phyloP scores from a whole-genome alignment of 2,888 invertebrate genomes.

The Kuschelorhynchus macadamiae region DNA sequence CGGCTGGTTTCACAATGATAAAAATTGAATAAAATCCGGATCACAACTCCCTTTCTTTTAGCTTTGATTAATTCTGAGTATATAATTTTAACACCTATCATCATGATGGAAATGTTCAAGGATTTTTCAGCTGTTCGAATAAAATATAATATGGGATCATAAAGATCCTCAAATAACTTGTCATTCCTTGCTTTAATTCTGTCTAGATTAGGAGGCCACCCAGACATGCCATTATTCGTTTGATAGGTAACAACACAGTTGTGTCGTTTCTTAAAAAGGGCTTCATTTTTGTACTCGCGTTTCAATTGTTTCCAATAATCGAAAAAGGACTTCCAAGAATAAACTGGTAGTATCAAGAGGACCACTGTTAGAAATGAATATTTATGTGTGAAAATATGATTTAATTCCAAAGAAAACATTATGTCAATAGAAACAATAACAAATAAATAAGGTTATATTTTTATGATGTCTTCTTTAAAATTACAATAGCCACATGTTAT shows the following conservation, averaged over 20 bases:
- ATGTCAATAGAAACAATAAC: no score
- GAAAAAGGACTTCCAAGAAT: constrained; percentile 56
- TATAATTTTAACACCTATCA: constrained; percentile 55
- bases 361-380: constrained; percentile 41
- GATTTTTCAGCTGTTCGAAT: constrained; percentile 58
- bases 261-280: constrained; percentile 58
- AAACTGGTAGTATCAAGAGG: constrained; percentile 50
- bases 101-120: constrained; percentile 61
- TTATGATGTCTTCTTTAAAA: no score
- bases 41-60: constrained; percentile 57
- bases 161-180: constrained; percentile 52
- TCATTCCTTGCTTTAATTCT: constrained; percentile 25
- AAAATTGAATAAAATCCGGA: constrained; percentile 61
- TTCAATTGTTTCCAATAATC: constrained; percentile 52
- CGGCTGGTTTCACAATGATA: constrained; percentile 47
- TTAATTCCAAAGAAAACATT: constrained; percentile 31
- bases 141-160: constrained; percentile 61
- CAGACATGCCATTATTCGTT: constrained; percentile 52
- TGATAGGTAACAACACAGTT: constrained; percentile 62
- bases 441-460: constrained; percentile 24
- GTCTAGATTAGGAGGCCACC: constrained; percentile 56
- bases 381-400: constrained; percentile 36
- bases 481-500: background rate
- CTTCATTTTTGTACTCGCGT: constrained; percentile 51
- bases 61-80: constrained; percentile 56